Evolutionary conservation across 2,797 vertebrate genomes (phyloP), one percentile per base, ranked within the genome.

Genomic region (Spheniscus humboldti): DNA sequence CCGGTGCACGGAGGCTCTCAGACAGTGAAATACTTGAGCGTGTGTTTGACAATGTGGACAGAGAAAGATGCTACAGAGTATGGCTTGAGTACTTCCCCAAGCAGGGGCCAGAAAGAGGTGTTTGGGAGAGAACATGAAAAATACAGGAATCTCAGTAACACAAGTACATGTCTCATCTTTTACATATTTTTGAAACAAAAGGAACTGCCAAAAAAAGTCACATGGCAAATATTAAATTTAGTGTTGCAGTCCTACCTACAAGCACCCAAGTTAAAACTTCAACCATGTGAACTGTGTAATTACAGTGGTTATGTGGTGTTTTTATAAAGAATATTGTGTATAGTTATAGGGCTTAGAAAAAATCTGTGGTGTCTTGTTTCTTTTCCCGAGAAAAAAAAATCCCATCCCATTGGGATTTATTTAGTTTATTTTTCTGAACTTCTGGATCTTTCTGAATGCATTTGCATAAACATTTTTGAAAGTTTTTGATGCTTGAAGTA

Each of bases 401-500:
- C 22, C 41, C 37, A 87, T 79, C 90, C 93, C 81, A 31, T 52
- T 76, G 90, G 86, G 88, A 95, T 94, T 96, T 47, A 72, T 75
- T 84, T 84, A 39, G 80, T 93, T 95, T 94, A 71, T 95, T 95
- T 96, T 96, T 87, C 66, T 95, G 78, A 92, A 94, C 86, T 95
- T 93, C 82, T 97, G 92, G 43, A 78, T 96, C 39, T 90, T 96
- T 94, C 62, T 92, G 71, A 89, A 72, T 83, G 31, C 15, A 83
- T 94, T 96, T 75, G 69, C 86, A 73, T 93, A 86, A 94, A 88
- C 11, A 10, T 75, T 45, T 86, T 92, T 81, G 52, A 48, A 92
- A 76, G n/a, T 6, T 94, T 95, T 88, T 86, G 53, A 25, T 84
- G n/a, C 81, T 89, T 64, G 16, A 71, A 77, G 18, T 73, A 59